Evolutionary conservation across 2,113 vertebrate species (phyloP).

Genomic region (Natator depressus): DNA sequence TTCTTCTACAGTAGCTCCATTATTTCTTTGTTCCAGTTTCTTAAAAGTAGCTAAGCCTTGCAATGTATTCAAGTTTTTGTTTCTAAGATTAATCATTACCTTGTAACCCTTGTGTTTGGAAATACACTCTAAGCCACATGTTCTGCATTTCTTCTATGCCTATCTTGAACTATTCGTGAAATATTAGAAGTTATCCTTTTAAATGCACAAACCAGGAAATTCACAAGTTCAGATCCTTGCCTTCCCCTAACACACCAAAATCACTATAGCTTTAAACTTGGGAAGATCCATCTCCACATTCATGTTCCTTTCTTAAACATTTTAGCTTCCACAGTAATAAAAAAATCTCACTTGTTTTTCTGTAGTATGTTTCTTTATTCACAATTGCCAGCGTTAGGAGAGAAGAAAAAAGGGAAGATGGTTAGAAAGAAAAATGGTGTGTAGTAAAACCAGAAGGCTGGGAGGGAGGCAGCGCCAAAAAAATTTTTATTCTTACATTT

Average conservation of each 20-base stretch:
- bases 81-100: neutral
- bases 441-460: neutral
- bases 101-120: neutral
- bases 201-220: neutral
- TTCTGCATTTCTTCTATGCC: neutral
- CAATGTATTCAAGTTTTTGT: neutral
- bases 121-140: neutral
- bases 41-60: neutral
- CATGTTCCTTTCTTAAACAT: fast-evolving
- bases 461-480: neutral
- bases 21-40: neutral
- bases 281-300: neutral
- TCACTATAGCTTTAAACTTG: neutral
- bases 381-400: neutral
- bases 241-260: neutral
- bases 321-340: neutral
- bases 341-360: neutral
- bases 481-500: neutral
- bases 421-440: neutral
- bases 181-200: neutral
- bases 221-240: neutral
- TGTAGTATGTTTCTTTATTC: neutral
- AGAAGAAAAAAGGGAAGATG: neutral
- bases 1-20: neutral
- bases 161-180: neutral